Percentiles rank a stretch among this genome's conserved stretches.
Conservation (phyloP, 1,140 invertebrate species). For the Conopomorpha cramerella region DNA sequence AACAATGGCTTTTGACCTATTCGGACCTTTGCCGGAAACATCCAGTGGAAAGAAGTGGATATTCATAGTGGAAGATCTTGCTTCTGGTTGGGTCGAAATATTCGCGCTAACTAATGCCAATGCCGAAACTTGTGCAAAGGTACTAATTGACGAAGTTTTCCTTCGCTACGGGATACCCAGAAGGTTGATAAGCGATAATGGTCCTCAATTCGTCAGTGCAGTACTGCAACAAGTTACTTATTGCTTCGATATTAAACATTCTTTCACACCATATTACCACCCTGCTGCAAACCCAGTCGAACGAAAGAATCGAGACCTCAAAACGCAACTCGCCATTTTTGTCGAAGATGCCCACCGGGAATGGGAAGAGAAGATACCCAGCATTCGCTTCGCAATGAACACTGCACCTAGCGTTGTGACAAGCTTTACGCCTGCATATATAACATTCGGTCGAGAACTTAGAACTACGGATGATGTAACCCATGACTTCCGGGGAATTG, state of each 20-base stretch:
- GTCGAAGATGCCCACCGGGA: slow-evolving; percentile 16
- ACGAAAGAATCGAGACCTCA: slow-evolving; percentile 22
- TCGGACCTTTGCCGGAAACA: no score
- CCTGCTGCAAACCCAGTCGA: slow-evolving; percentile 26
- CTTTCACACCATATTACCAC: slow-evolving; percentile 19
- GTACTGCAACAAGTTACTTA: slow-evolving; percentile 19
- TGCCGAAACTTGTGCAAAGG: slow-evolving; percentile 15
- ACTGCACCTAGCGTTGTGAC: no score
- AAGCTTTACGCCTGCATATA: slow-evolving; percentile 27
- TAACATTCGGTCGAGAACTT: slow-evolving; percentile 16
- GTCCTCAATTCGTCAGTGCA: slow-evolving; percentile 7
- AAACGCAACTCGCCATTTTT: no score
- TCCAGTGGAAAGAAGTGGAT: slow-evolving; percentile 10
- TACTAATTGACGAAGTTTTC: slow-evolving; percentile 8
- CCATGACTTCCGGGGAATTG: slow-evolving; percentile 10
- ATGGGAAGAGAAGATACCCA: slow-evolving; percentile 26
- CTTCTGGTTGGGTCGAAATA: slow-evolving; percentile 10
- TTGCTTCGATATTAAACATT: slow-evolving; percentile 16
- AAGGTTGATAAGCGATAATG: slow-evolving; percentile 15
- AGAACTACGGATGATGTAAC: slow-evolving; percentile 9
- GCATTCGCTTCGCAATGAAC: no score
- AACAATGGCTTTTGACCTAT: slow-evolving; percentile 5
- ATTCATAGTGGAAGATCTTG: slow-evolving; percentile 15
- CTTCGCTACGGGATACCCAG: slow-evolving; percentile 9
- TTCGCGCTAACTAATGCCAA: slow-evolving; percentile 8